Percentiles rank a stretch among this genome's conserved stretches.
These are phyloP conservation scores for Rafetus swinhoei DNA, from an alignment of 2,113 vertebrate species.

Conservation along the genomic window DNA sequence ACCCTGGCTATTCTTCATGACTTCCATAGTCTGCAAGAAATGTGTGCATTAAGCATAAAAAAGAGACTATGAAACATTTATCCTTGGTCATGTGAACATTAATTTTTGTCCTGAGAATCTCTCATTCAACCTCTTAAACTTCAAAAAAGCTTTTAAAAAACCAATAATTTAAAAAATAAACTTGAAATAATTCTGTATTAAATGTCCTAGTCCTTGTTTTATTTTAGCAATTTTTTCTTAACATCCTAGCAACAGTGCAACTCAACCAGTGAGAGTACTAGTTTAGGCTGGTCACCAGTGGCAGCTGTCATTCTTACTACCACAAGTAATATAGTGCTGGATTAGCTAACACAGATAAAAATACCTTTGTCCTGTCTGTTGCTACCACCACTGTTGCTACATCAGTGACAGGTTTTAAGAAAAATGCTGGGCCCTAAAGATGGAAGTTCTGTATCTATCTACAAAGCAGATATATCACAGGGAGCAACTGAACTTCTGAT, in stretches of 20 bases:
- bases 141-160: neutral
- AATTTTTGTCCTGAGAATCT: neutral
- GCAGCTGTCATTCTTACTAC: neutral
- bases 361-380: neutral
- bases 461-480: accelerated
- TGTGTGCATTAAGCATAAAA: neutral
- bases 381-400: neutral
- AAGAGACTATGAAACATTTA: neutral
- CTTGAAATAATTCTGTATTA: neutral
- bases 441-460: neutral
- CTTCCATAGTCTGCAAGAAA: neutral
- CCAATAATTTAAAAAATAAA: neutral
- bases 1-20: neutral
- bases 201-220: neutral
- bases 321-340: neutral
- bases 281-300: neutral
- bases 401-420: neutral
- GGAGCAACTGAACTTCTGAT: neutral
- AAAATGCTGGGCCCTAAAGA: neutral
- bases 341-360: neutral
- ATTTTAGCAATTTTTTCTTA: neutral
- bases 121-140: neutral
- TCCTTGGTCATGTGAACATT: neutral
- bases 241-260: neutral
- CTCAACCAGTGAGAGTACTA: neutral